Percentiles rank a stretch among this genome's conserved stretches.
Evolutionary conservation across 2,888 invertebrate species (phyloP).

Genomic region (Xestia ashworthii): DNA sequence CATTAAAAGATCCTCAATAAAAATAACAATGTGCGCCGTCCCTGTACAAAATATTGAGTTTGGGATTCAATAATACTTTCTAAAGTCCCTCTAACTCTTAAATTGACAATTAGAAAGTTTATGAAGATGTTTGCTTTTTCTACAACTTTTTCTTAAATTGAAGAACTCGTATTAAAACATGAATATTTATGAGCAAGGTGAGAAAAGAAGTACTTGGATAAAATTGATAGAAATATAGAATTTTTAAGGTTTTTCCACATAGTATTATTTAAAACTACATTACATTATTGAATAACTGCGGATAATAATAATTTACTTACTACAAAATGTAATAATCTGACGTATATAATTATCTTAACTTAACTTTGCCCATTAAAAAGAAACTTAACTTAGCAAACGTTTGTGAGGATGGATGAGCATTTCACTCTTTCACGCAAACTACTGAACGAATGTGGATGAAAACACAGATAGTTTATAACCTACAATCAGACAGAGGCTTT

Average conservation of each 20-base stretch:
- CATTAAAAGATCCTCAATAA: slow-evolving; percentile 47
- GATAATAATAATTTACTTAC: background rate
- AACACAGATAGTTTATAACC: background rate
- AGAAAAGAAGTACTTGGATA: too few relatives aligned
- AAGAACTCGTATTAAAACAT: slow-evolving; percentile 19
- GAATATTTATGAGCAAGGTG: slow-evolving; percentile 10
- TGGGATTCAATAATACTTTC: slow-evolving; percentile 64
- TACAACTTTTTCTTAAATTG: slow-evolving; percentile 49
- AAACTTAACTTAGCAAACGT: background rate
- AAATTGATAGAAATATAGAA: background rate
- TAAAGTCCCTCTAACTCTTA: slow-evolving; percentile 68
- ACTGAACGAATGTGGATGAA: background rate
- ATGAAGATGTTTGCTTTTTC: slow-evolving; percentile 63
- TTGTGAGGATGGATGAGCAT: background rate
- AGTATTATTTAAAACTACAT: background rate
- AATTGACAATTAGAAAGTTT: slow-evolving; percentile 78
- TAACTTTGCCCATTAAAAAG: background rate
- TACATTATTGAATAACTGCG: background rate
- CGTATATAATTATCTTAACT: too few relatives aligned
- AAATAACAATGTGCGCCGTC: slow-evolving; percentile 27
- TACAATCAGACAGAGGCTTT: background rate
- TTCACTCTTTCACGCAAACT: background rate
- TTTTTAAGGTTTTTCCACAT: background rate
- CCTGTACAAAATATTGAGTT: slow-evolving; percentile 63
- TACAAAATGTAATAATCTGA: background rate